Percentiles rank a stretch among this genome's conserved stretches.
phyloP scores from a whole-genome alignment of 2,888 invertebrate genomes.

The Sisyra terminalis region DNA sequence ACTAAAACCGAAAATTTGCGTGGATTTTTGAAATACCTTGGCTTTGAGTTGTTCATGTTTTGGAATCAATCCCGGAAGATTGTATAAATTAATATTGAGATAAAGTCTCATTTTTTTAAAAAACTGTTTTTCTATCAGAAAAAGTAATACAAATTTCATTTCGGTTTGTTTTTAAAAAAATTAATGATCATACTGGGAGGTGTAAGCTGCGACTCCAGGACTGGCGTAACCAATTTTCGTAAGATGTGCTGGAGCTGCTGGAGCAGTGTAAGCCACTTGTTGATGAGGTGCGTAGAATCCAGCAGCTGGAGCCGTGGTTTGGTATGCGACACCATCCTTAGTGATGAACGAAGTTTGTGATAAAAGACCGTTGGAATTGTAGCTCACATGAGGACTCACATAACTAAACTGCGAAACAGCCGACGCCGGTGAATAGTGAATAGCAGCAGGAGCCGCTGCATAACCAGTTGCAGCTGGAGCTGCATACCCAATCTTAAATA shows the following conservation, averaged over 20 bases:
- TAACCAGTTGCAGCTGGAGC: neutral
- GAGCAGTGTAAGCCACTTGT: conserved; percentile 9
- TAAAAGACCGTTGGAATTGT: conserved; percentile 23
- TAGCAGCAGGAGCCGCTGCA: conserved; percentile 3
- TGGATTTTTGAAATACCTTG: too few relatives aligned
- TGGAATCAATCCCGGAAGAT: too few relatives aligned
- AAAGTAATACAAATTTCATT: neutral
- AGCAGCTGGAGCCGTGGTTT: conserved; percentile 9
- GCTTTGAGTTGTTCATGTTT: too few relatives aligned
- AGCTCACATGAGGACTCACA: conserved; percentile 23
- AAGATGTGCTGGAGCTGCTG: conserved; percentile 9
- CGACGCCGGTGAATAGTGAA: conserved; percentile 20
- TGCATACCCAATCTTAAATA: conserved; percentile 4
- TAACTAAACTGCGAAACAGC: conserved; percentile 25
- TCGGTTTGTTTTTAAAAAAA: conserved; percentile 1
- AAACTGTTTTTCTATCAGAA: too few relatives aligned
- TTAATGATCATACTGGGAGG: neutral
- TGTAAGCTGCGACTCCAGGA: neutral
- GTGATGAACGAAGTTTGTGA: conserved; percentile 15
- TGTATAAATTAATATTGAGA: too few relatives aligned
- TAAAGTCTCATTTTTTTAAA: too few relatives aligned
- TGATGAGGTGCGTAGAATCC: conserved; percentile 10
- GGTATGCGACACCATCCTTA: conserved; percentile 15
- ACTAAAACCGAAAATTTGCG: too few relatives aligned
- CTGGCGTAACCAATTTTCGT: conserved; percentile 6